Base-by-base conservation (phyloP, 2,888 invertebrate species). In the Eristalis arbustorum region DNA sequence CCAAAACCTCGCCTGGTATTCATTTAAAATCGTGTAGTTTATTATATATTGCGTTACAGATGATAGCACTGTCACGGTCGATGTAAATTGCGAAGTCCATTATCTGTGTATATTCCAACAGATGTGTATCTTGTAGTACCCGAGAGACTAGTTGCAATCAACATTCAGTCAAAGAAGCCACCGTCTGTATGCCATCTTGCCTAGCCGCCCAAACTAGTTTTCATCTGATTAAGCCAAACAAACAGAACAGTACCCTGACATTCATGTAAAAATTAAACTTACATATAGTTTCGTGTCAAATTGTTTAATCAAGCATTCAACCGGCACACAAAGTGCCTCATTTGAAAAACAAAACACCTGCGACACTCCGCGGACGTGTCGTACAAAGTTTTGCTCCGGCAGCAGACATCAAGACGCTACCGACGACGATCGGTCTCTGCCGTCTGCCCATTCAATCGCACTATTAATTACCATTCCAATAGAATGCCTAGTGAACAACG, bases 221-320 rank as follows among this genome's bases (percentile, higher is more conserved):
- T 14, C 5, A 8, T 1, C 3, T 57, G 28, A 28, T 1, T 28
- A 40, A 34, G 31, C 56, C 37, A 49, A 34, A 49, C 57, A 69
- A 63, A 80, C 31, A 23, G 64, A 59, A 22, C 22, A 74, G 69
- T 61, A 42, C n/a, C 31, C 8, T 13, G 4, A 2, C 31, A n/a
- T 59, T 49, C 25, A 75, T 67, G 37, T 23, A 76, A 76, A 56
- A 71, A 82, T 42, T 34, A 76, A 61, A 82, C 2, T 22, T 66
- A 59, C 61, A 63, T 63, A 37, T 13, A 40, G 11, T n/a, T 61
- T 66, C 68, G 72, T 83, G 68, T 78, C 1, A 49, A 56, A 37
- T 78, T 68, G 68, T 83, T 77, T 63, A 63, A 83, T 83, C 78
- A 78, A 42, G 23, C 59, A 83, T 83, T 83, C 83, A 73, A 83